Evolutionary conservation across 2,113 vertebrate species (phyloP).

Genomic region (Cololabis saira): DNA sequence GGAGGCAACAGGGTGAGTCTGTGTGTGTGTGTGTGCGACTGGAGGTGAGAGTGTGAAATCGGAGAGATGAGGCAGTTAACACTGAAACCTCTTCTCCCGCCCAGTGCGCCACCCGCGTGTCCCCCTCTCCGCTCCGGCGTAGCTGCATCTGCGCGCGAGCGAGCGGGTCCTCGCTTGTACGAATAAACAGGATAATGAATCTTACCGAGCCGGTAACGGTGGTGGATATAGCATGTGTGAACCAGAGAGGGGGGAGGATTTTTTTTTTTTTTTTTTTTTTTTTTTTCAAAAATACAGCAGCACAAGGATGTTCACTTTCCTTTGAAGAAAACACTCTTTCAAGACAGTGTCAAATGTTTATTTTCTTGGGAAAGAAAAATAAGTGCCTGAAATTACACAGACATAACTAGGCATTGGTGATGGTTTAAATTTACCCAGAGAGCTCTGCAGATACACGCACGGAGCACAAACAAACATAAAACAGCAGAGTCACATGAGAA

Average conservation of each 20-base stretch:
- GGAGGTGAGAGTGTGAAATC: conserved; percentile 72
- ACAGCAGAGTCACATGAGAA: conserved; percentile 45
- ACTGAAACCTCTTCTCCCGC: conserved; percentile 60
- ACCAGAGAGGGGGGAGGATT: not conserved
- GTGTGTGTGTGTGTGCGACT: conserved; percentile 46
- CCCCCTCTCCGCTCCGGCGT: not conserved
- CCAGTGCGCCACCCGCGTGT: not conserved
- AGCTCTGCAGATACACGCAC: conserved; percentile 21
- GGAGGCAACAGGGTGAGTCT: conserved; percentile 67
- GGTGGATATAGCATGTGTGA: conserved; percentile 3
- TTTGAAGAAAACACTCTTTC: conserved; percentile 37
- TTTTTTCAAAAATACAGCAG: conserved; percentile 5
- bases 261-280: no score
- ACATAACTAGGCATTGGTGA: conserved; percentile 17
- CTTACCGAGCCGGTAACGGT: conserved; percentile 15
- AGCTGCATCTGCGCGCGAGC: conserved; percentile 13
- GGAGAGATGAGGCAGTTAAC: conserved; percentile 71
- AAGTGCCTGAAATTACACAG: conserved; percentile 42
- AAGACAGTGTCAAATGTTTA: conserved; percentile 50
- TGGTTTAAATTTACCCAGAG: conserved; percentile 30
- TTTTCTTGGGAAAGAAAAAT: not conserved
- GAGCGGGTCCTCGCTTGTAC: conserved; percentile 25
- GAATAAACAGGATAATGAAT: conserved; percentile 54
- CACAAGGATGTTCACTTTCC: conserved; percentile 17
- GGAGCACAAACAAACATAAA: conserved; percentile 31